Conservation (phyloP, 2,113 vertebrate genomes). For the Romanogobio albipinnatus region DNA sequence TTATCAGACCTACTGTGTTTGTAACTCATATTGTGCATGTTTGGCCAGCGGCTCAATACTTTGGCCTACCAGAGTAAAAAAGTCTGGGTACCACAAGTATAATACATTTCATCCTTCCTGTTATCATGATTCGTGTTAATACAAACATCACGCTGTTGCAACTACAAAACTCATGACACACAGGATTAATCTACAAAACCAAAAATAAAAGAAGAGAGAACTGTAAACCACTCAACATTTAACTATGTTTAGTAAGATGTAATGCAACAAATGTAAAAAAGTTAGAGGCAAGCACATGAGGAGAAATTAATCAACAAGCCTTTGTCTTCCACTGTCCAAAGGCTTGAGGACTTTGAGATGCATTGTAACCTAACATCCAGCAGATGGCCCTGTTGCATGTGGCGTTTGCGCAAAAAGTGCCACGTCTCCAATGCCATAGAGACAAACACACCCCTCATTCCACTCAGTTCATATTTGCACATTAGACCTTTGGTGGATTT, state of each 20-base stretch:
- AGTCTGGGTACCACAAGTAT: conserved; percentile 6
- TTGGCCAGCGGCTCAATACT: conserved; percentile 40
- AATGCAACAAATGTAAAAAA: conserved; percentile 20
- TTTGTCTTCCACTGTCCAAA: neutral
- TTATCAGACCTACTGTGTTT: conserved; percentile 19
- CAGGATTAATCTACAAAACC: conserved; percentile 10
- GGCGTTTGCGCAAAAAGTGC: neutral
- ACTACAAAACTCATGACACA: neutral
- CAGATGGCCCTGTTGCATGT: conserved; percentile 32
- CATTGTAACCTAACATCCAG: conserved; percentile 50
- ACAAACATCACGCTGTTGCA: neutral
- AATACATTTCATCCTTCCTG: neutral
- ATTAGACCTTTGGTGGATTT: conserved; percentile 51
- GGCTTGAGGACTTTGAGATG: conserved; percentile 41
- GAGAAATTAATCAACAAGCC: neutral
- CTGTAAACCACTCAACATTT: conserved; percentile 21
- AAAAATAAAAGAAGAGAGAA: neutral
- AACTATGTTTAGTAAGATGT: conserved; percentile 22
- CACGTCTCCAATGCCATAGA: neutral
- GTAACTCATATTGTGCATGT: conserved; percentile 38
- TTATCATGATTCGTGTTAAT: neutral
- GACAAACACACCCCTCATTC: neutral
- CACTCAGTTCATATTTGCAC: conserved; percentile 34
- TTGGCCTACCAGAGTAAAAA: conserved; percentile 18
- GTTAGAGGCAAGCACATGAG: neutral